These are phyloP conservation scores for Heteromormyrus szaboi DNA, from an alignment of 2,797 vertebrate genomes.

Conservation along the genomic window DNA sequence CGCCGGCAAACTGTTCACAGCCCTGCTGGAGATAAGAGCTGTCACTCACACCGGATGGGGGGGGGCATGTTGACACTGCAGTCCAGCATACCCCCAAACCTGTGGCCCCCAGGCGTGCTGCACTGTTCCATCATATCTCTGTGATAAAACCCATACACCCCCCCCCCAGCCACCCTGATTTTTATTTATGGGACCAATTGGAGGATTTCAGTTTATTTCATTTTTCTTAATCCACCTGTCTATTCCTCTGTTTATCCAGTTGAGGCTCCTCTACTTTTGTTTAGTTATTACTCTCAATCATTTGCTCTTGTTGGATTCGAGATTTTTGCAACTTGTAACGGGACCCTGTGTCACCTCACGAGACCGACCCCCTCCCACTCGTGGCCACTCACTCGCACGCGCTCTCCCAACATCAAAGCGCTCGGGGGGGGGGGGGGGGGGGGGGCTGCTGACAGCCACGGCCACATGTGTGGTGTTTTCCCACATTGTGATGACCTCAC, in stretches of 20 bases:
- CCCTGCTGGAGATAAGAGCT: slow-evolving; percentile 36
- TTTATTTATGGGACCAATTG: neutral
- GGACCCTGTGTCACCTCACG: neutral
- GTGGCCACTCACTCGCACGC: neutral
- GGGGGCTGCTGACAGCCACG: neutral
- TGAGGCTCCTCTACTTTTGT: neutral
- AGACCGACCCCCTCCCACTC: neutral
- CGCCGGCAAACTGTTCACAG: slow-evolving; percentile 32
- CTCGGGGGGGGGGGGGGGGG: neutral
- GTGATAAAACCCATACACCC: slow-evolving; percentile 6
- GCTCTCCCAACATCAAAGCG: neutral
- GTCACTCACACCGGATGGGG: slow-evolving; percentile 23
- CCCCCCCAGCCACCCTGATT: neutral
- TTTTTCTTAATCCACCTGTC: neutral
- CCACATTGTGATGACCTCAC: neutral
- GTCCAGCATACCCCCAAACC: slow-evolving; percentile 10
- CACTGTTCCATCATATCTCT: neutral
- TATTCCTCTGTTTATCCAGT: neutral
- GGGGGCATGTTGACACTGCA: slow-evolving; percentile 25
- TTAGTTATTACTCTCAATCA: neutral
- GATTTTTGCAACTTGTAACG: neutral
- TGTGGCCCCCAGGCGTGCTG: neutral
- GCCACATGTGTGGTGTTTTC: neutral
- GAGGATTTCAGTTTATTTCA: neutral
- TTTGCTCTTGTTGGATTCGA: neutral